Evolutionary conservation across 1,140 invertebrate species (phyloP).

Genomic region (Nebria ingens): DNA sequence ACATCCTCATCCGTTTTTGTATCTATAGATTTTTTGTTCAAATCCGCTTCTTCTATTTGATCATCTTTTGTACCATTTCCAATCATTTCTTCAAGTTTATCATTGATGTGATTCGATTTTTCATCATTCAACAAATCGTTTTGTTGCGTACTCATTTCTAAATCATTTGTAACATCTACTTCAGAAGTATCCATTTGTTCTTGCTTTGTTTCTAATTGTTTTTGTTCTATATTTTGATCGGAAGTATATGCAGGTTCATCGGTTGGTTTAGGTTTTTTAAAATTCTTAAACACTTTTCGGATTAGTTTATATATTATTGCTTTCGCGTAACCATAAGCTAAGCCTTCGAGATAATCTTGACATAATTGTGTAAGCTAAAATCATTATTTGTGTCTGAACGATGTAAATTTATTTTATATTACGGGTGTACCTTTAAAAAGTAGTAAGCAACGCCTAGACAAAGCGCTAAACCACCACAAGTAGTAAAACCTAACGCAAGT

Average conservation of each 20-base stretch:
- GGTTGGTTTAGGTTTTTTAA: slow-evolving; percentile 1
- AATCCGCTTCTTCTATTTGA: not conserved
- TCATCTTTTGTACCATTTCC: not conserved
- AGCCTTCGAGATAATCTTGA: slow-evolving; percentile 61
- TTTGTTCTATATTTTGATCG: slow-evolving; percentile 2
- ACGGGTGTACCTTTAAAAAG: slow-evolving; percentile 39
- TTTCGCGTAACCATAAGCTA: slow-evolving; percentile 31
- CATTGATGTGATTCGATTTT: too few relatives aligned
- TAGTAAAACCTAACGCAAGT: slow-evolving; percentile 37
- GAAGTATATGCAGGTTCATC: slow-evolving; percentile 11
- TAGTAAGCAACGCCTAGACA: slow-evolving; percentile 42
- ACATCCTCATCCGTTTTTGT: not conserved
- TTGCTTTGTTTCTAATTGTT: too few relatives aligned
- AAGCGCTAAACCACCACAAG: slow-evolving; percentile 44
- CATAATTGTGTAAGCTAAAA: slow-evolving; percentile 56
- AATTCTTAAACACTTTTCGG: slow-evolving; percentile 8
- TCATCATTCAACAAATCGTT: too few relatives aligned
- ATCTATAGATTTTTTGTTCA: not conserved
- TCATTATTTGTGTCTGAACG: slow-evolving; percentile 18
- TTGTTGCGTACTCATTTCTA: too few relatives aligned
- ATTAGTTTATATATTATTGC: slow-evolving; percentile 6
- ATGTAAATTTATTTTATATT: slow-evolving; percentile 11
- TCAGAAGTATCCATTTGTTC: too few relatives aligned
- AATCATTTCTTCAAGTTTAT: too few relatives aligned
- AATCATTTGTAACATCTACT: too few relatives aligned